phyloP scores from a whole-genome alignment of 2,888 invertebrate genomes.

The Pilophorus perplexus region DNA sequence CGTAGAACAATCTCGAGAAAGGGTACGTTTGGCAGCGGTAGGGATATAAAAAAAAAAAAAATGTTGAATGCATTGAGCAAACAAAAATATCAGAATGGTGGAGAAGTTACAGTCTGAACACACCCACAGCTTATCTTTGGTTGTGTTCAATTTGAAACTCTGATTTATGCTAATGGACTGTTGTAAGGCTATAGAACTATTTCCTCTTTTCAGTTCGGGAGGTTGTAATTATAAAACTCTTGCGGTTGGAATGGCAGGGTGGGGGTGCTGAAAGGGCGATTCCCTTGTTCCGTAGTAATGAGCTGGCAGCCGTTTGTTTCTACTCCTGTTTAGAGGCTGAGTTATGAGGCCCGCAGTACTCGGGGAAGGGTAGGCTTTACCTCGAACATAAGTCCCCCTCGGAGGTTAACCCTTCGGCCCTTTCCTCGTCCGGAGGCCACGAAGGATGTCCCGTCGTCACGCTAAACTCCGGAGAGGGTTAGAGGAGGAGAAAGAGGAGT shows the following conservation, averaged over 20 bases:
- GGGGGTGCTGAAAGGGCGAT: background rate
- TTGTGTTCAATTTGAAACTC: too few species aligned
- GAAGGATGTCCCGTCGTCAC: slow-evolving; percentile 13
- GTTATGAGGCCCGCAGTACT: slow-evolving; percentile 14
- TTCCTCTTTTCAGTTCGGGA: background rate
- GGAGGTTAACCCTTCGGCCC: background rate
- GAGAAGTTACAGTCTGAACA: too few species aligned
- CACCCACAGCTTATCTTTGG: too few species aligned
- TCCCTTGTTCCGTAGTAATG: background rate
- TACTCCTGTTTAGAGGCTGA: background rate
- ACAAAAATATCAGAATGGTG: too few species aligned
- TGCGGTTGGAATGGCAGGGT: background rate
- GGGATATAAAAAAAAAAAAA: too few species aligned
- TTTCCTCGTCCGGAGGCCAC: background rate
- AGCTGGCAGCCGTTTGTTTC: slow-evolving; percentile 16
- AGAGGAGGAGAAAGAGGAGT: background rate
- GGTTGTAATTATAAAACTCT: background rate
- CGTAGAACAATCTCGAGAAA: too few species aligned
- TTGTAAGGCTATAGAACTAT: too few species aligned
- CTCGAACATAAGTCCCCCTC: background rate
- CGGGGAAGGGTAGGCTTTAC: background rate
- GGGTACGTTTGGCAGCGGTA: too few species aligned
- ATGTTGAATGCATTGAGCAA: too few species aligned
- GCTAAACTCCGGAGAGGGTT: background rate
- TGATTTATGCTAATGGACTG: too few species aligned